Evolutionary conservation across 2,888 invertebrate genomes (phyloP), one percentile per base, ranked within the genome.

Genomic region (Copidosoma aretas): DNA sequence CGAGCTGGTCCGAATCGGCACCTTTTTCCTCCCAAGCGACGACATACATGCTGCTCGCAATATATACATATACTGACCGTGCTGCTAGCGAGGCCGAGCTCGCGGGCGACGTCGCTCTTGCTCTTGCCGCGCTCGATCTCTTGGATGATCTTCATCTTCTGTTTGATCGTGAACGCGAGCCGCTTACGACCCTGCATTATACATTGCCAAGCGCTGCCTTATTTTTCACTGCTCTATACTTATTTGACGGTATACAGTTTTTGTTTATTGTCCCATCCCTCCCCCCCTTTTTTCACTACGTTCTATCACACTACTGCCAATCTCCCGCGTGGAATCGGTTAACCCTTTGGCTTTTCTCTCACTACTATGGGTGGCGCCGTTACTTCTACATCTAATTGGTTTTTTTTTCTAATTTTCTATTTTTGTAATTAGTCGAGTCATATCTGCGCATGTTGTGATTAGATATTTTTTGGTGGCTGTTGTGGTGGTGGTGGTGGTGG

Each of bases 111-210:
- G 79, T 87, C 87, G 77, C 86, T 86, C 84, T 87, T 87, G 83
- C 86, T 86, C 82, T 87, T 87, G 74, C 87, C 87, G 75, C 85
- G 85, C 81, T 87, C 86, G 78, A 87, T 87, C 82, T 87, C 86
- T 79, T 86, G 86, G 84, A 87, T 87, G 82, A 87, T 87, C 84
- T 87, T 86, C 85, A 87, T 86, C 85, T 87, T 87, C 86, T 87
- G 87, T 85, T 87, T 87, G 82, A 86, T 85, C 80, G 87, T 87
- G 86, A 87, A 87, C 79, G 87, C 87, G 80, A 87, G 86, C 84
- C 87, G 85, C 84, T 87, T 87, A 81, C 87, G 86, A 83, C 87
- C 87, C 87, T 87, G 86, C 60, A 41, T 22, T 43, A 67, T 54
- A 64, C 59, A 67, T 60, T 60, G 60, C 46, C 53, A 64, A 57